Conservation (phyloP, 2,113 vertebrate species). For the Procavia capensis region DNA sequence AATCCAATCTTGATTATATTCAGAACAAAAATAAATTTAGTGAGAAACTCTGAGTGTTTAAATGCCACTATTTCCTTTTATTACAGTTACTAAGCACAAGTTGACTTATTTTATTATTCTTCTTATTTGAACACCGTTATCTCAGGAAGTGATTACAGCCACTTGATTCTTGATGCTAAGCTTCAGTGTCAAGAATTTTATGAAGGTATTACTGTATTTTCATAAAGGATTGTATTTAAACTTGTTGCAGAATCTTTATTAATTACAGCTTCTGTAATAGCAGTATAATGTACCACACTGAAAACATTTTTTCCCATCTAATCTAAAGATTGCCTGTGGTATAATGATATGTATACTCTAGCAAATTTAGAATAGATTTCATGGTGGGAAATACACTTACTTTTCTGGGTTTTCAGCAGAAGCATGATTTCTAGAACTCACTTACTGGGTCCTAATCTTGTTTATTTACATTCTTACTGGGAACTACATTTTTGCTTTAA, state of each 20-base stretch:
- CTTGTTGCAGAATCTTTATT: slow-evolving; percentile 71
- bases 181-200: slow-evolving; percentile 63
- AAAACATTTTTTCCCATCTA: slow-evolving; percentile 73
- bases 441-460: slow-evolving; percentile 52
- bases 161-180: slow-evolving; percentile 46
- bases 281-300: slow-evolving; percentile 37
- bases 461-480: slow-evolving; percentile 40
- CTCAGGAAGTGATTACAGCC: slow-evolving; percentile 38
- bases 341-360: slow-evolving; percentile 55
- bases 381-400: slow-evolving; percentile 63
- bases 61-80: neutral
- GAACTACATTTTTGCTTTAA: slow-evolving; percentile 56
- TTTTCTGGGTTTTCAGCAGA: slow-evolving; percentile 63
- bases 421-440: slow-evolving; percentile 53
- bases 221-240: slow-evolving; percentile 70
- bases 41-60: slow-evolving; percentile 10
- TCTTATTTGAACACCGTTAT: slow-evolving; percentile 50
- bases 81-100: neutral
- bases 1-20: neutral
- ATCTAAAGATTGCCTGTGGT: slow-evolving; percentile 62
- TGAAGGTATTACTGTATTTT: slow-evolving; percentile 71
- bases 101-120: slow-evolving; percentile 37
- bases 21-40: slow-evolving; percentile 40
- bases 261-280: slow-evolving; percentile 55
- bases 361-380: slow-evolving; percentile 60